Conservation (phyloP, 2,888 invertebrate genomes). For the Fabriciana adippe region DNA sequence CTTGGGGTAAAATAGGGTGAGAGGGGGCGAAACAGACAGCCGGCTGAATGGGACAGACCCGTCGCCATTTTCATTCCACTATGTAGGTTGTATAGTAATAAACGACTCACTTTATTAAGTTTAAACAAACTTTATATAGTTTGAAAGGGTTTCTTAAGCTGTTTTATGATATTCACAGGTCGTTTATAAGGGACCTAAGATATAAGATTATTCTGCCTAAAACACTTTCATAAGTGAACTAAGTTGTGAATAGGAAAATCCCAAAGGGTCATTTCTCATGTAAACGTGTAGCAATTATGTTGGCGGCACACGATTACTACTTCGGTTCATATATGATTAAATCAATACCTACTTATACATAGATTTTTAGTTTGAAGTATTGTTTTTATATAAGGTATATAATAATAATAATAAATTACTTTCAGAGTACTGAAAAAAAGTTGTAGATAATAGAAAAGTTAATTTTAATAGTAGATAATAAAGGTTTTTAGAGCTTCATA, state of each 20-base stretch:
- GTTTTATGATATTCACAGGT: constrained; percentile 30
- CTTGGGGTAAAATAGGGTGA: constrained; percentile 59
- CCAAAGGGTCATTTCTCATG: not conserved
- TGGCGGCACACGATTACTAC: too few relatives aligned
- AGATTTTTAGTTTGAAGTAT: too few relatives aligned
- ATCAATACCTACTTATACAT: too few relatives aligned
- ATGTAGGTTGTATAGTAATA: constrained; percentile 41
- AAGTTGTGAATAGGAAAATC: not conserved
- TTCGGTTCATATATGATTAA: too few relatives aligned
- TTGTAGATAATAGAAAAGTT: too few relatives aligned
- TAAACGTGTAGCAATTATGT: not conserved
- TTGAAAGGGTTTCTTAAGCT: constrained; percentile 35
- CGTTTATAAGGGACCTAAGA: constrained; percentile 13
- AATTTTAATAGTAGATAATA: too few relatives aligned
- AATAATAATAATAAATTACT: too few relatives aligned
- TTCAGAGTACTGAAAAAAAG: too few relatives aligned
- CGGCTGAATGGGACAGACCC: constrained; percentile 43
- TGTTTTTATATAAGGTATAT: too few relatives aligned
- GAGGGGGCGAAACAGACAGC: constrained; percentile 51
- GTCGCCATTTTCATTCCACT: constrained; percentile 43
- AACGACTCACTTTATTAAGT: constrained; percentile 45
- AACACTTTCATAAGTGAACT: constrained; percentile 11
- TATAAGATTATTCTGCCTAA: constrained; percentile 17
- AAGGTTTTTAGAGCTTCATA: too few relatives aligned
- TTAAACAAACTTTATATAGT: constrained; percentile 38